These are phyloP conservation scores for Porites lutea DNA, from an alignment of 64 coral and sea anemone genomes.

Conservation along the genomic window DNA sequence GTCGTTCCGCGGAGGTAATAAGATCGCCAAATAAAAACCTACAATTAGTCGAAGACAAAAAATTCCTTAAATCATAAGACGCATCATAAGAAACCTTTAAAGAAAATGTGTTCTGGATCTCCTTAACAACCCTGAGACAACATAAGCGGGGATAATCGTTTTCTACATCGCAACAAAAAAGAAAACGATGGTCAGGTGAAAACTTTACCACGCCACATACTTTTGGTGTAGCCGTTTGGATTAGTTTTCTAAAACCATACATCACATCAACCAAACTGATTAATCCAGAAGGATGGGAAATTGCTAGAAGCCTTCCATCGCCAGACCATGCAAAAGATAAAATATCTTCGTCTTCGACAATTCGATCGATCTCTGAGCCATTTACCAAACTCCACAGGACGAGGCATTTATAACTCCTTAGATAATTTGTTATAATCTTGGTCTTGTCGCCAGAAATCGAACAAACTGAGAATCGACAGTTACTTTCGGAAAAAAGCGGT, in stretches of 20 bases:
- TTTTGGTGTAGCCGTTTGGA: neutral
- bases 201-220: neutral
- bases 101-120: neutral
- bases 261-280: conserved; percentile 1
- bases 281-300: neutral
- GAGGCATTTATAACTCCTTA: neutral
- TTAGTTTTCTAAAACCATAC: neutral
- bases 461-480: neutral
- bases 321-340: neutral
- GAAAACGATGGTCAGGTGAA: neutral
- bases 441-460: neutral
- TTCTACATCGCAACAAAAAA: too few relatives aligned
- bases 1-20: too few relatives aligned
- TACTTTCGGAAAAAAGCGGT: neutral
- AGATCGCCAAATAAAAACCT: neutral
- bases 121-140: neutral
- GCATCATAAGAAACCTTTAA: neutral
- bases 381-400: too few relatives aligned
- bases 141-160: too few relatives aligned
- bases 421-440: neutral
- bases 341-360: neutral
- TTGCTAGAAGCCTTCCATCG: conserved; percentile 11
- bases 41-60: too few relatives aligned
- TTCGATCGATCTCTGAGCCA: neutral
- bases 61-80: neutral